Conservation (phyloP, 1,140 invertebrate genomes). For the Pantala flavescens region DNA sequence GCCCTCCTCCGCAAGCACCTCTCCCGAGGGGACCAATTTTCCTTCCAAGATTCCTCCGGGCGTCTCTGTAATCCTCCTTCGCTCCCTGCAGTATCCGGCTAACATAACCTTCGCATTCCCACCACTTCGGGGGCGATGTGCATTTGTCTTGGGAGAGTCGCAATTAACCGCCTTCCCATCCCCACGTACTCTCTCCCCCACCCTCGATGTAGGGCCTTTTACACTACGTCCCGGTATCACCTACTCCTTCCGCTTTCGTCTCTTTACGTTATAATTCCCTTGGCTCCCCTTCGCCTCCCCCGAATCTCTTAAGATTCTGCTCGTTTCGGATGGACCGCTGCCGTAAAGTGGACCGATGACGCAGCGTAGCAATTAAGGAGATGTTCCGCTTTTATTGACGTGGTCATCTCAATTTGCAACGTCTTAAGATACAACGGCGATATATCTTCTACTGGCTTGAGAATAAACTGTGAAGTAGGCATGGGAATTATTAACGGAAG, state of each 20-base stretch:
- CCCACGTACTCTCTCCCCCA: not conserved
- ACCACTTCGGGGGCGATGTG: not conserved
- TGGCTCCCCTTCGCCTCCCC: not conserved
- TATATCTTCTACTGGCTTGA: no score
- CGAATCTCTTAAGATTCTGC: no score
- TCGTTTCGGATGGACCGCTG: no score
- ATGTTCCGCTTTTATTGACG: no score
- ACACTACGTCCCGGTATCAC: not conserved
- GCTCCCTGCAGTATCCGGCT: not conserved
- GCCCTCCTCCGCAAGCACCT: not conserved
- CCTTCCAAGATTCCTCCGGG: not conserved
- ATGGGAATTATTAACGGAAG: no score
- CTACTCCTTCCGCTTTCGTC: not conserved
- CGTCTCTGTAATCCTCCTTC: not conserved
- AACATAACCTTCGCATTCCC: not conserved
- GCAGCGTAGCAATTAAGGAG: no score
- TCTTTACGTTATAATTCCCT: not conserved
- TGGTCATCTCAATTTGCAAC: no score
- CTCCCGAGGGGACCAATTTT: not conserved
- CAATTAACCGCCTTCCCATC: not conserved
- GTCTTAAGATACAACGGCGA: no score
- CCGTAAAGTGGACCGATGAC: no score
- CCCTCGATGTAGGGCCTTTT: not conserved
- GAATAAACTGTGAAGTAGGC: no score
- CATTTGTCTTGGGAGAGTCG: conserved; percentile 4